Evolutionary conservation across 2,888 invertebrate species (phyloP), one percentile per base, ranked within the genome.

Genomic region (Dexiosoma caninum): DNA sequence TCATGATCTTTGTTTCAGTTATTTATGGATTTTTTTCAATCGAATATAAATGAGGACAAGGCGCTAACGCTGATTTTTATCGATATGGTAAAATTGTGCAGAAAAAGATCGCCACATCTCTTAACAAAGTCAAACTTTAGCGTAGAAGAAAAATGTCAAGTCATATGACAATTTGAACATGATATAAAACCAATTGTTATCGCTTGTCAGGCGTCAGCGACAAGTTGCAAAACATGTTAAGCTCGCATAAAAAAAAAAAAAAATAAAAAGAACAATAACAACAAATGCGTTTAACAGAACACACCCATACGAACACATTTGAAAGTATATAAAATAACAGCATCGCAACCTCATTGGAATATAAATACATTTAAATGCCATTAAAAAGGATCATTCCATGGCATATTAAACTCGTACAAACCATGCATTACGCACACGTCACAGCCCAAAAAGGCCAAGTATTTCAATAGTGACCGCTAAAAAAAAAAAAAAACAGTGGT

Each of bases 151-250:
- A 77, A 77, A 77, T 78, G 70, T 72, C 78, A 82, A 82, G 66
- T 78, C 78, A 82, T 78, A 83, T 82, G 79, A 82, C 83, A 83
- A 83, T 83, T 83, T 82, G 83, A 77, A 81, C 82, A 80, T 83
- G 82, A 83, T 78, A 81, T 80, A 83, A 83, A 75, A 75, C 76
- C 83, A 84, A 84, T 85, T 85, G 85, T 84, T 84, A 84, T 84
- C 85, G 84, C 84, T 84, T 84, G 84, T 84, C 84, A 84, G 80
- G 83, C 83, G 83, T 81, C 81, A 78, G 82, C 79, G 81, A 83
- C 82, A 82, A 83, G 70, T 77, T 82, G 81, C 82, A 82, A 76
- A 80, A 81, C 77, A 83, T 74, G 82, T 78, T 77, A 49, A 76
- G 67, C 32, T 60, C 19, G 55, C 53, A 44, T n/a, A n/a, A 70